Conservation (phyloP, 1,140 invertebrate genomes). For the Dendrolimus punctatus region DNA sequence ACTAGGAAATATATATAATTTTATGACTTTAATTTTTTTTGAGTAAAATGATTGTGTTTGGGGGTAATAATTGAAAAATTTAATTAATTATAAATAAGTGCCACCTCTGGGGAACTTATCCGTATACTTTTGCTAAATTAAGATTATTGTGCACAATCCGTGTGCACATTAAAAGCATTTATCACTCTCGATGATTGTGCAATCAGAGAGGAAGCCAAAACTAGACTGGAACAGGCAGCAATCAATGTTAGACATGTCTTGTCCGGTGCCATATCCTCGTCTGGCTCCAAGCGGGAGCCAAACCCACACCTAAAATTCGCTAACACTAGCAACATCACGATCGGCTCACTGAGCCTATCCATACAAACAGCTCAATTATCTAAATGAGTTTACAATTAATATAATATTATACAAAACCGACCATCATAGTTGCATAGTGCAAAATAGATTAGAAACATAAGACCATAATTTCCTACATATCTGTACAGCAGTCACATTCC, state of each 20-base stretch:
- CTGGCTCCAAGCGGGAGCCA: not conserved
- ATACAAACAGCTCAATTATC: not conserved
- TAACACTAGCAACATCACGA: no score
- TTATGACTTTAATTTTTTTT: not conserved
- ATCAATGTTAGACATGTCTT: constrained; percentile 10
- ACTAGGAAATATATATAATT: not conserved
- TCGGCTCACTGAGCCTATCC: constrained; percentile 2
- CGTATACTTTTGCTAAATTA: constrained; percentile 61
- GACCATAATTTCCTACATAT: constrained; percentile 49
- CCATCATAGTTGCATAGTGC: constrained; percentile 4
- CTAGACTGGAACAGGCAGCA: constrained; percentile 13
- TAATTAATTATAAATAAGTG: constrained; percentile 18
- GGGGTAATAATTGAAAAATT: not conserved
- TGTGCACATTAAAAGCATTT: constrained; percentile 35
- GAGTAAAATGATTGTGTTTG: no score
- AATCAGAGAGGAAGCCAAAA: constrained; percentile 19
- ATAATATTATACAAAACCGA: constrained; percentile 1
- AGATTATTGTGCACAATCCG: constrained; percentile 40
- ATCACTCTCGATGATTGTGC: constrained; percentile 21
- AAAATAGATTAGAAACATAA: not conserved
- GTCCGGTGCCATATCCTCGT: constrained; percentile 11
- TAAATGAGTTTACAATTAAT: no score
- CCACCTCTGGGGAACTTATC: constrained; percentile 49
- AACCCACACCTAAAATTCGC: no score
- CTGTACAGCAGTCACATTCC: constrained; percentile 70